A percentile compares a stretch with the other conserved stretches of the same genome.
Conservation (phyloP, 2,113 vertebrate species). For the Mola mola region DNA sequence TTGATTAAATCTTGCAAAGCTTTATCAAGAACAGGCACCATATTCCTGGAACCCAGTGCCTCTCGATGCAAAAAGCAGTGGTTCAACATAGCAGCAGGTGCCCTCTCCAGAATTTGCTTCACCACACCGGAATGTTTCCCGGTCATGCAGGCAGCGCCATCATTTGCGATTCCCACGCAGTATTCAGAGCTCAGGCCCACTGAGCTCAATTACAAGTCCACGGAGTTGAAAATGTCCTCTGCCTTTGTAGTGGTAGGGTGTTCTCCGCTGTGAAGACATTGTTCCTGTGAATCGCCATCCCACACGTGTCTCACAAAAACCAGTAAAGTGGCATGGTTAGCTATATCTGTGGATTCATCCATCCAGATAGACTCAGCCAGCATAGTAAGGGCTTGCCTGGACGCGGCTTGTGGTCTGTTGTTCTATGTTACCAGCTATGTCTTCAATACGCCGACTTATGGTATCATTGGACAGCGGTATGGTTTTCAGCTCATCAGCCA, state of each 20-base stretch:
- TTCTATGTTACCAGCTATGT: background rate
- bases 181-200: no score
- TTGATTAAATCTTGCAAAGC: background rate
- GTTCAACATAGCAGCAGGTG: no score
- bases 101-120: no score
- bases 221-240: background rate
- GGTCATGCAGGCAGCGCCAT: background rate
- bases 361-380: no score
- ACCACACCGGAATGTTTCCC: no score
- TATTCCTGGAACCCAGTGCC: background rate
- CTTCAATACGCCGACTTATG: background rate
- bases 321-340: background rate
- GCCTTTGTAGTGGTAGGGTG: background rate
- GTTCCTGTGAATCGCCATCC: background rate
- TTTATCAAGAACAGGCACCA: background rate
- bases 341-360: background rate
- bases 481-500: background rate
- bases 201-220: background rate
- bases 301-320: background rate
- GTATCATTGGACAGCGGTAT: constrained; percentile 2
- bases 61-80: background rate
- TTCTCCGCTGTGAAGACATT: background rate
- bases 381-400: background rate
- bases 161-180: background rate
- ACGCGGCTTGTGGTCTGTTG: background rate